These are phyloP conservation scores for Odontocerum albicorne DNA, from an alignment of 2,888 invertebrate species.

Conservation along the genomic window DNA sequence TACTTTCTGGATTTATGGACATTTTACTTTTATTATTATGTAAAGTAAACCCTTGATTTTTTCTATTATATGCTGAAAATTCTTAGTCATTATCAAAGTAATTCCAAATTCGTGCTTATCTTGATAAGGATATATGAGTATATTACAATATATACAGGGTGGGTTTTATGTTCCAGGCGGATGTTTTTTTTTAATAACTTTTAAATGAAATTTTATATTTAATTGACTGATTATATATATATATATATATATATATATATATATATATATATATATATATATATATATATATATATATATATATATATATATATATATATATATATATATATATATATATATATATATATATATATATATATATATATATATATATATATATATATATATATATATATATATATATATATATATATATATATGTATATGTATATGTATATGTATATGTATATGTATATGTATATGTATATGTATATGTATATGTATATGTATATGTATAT, in stretches of 20 bases:
- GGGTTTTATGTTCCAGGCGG: no score
- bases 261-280: constrained; percentile 7
- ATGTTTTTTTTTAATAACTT: no score
- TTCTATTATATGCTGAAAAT: no score
- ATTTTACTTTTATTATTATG: no score
- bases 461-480: not conserved
- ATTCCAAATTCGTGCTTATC: no score
- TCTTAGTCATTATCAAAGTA: no score
- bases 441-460: not conserved
- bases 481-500: not conserved
- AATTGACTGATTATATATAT: no score
- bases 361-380: not conserved
- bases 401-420: not conserved
- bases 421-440: not conserved
- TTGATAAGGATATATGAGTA: no score
- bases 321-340: constrained; percentile 7
- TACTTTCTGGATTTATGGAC: no score
- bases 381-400: not conserved
- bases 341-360: constrained; percentile 7
- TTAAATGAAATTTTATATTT: no score
- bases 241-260: constrained; percentile 7
- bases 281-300: constrained; percentile 1
- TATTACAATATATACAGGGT: no score
- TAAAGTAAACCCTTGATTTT: no score
- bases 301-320: constrained; percentile 7